Evolutionary conservation across 2,113 vertebrate species (phyloP).

Genomic region (Conger conger): DNA sequence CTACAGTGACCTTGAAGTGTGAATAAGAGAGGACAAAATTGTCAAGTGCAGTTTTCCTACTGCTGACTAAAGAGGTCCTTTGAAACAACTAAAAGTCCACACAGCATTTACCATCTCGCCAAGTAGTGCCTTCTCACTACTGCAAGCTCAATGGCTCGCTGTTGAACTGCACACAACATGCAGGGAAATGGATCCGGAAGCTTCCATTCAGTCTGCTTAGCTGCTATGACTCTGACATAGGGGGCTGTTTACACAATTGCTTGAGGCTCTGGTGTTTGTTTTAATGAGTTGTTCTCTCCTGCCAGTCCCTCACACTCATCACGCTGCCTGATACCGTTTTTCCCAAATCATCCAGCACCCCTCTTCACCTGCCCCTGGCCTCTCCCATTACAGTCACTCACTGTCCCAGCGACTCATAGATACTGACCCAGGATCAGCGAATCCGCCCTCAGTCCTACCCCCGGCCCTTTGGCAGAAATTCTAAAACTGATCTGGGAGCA

Average conservation of each 20-base stretch:
- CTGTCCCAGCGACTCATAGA: neutral
- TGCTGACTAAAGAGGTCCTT: neutral
- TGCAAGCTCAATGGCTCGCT: neutral
- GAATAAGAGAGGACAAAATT: neutral
- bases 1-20: neutral
- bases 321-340: neutral
- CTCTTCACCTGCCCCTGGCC: neutral
- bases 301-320: neutral
- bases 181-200: neutral
- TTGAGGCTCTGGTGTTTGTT: too few species aligned
- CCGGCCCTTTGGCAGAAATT: neutral
- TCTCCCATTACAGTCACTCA: neutral
- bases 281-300: neutral
- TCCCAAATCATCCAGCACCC: neutral
- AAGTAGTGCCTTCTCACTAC: neutral
- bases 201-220: neutral
- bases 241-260: neutral
- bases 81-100: neutral
- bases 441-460: neutral
- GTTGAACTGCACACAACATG: neutral
- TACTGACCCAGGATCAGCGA: neutral
- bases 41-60: neutral
- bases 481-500: neutral
- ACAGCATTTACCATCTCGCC: neutral
- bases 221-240: neutral